These are phyloP conservation scores for Zaprionus kolodkinae DNA, from an alignment of 1,140 invertebrate species.

Conservation along the genomic window DNA sequence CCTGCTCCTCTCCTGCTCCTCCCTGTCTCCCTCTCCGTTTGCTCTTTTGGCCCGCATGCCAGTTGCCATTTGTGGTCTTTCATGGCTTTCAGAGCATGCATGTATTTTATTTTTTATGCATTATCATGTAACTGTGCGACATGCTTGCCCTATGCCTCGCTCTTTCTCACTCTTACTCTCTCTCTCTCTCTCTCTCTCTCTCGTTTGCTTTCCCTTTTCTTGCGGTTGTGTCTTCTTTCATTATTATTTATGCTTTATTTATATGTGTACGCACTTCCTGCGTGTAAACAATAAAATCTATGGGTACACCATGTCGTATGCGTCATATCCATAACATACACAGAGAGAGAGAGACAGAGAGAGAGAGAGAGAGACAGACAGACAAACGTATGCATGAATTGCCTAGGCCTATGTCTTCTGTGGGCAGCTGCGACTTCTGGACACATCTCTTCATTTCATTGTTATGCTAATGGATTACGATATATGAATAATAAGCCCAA, in stretches of 20 bases:
- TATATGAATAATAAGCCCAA: conserved; percentile 78
- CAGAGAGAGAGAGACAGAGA: not conserved
- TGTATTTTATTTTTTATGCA: conserved; percentile 82
- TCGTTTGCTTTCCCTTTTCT: not conserved
- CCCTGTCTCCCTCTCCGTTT: not conserved
- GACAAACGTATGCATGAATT: conserved; percentile 21
- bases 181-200: conserved; percentile 18
- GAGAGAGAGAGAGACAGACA: not conserved
- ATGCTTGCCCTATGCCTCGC: not conserved
- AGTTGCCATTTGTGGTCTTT: conserved; percentile 67
- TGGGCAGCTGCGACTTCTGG: conserved; percentile 43
- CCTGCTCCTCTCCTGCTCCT: no score
- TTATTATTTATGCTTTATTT: conserved; percentile 83
- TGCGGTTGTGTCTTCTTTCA: conserved; percentile 66
- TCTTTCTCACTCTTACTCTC: conserved; percentile 20
- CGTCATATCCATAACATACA: conserved; percentile 50
- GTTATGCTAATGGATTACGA: conserved; percentile 81
- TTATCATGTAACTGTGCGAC: conserved; percentile 68
- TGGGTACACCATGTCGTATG: conserved; percentile 67
- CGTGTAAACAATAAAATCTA: conserved; percentile 64
- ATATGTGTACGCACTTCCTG: conserved; percentile 80
- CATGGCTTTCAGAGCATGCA: conserved; percentile 64
- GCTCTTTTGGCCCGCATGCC: conserved; percentile 10
- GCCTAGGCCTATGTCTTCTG: conserved; percentile 63
- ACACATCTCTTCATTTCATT: conserved; percentile 63